Base-by-base conservation (phyloP, 2,888 invertebrate genomes). In the Netelia inedita region DNA sequence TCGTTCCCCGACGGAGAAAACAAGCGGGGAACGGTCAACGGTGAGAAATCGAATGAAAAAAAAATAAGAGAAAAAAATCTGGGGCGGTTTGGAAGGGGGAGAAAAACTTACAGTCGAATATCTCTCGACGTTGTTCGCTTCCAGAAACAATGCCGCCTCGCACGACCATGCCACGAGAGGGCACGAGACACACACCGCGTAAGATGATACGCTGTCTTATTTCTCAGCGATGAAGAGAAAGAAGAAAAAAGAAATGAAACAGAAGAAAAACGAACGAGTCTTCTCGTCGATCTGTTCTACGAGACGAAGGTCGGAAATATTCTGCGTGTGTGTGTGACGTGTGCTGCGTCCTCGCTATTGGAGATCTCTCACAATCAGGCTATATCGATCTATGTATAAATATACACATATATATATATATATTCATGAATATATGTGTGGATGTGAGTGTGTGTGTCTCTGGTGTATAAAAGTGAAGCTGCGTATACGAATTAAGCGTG, bases 181-280 rank as follows among this genome's bases (percentile, higher is more conserved):
- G 78, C 81, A 81, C 81, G 82, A 82, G 68, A 79, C 69, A 79
- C 41, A 43, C 57, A 11, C 16, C 53, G 19, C 81, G 85, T 85
- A 85, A 85, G 73, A 79, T 69, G 85, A 85, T 85, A 85, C 81
- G 73, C 59, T 81, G 71, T 81, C 85, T 65, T 82, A 79, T 79
- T 75, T 83, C 83, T 79, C 66, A 65, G 71, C 78, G 65, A 46
- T 57, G 65, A 61, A 79, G 53, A 43, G 59, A 35, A 69, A 55
- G 9, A 16, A 53, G 41, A 41, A 73, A 35, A 6, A 35, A 35
- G 35, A 35, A 8, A 35, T 6, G 6, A 6, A 35, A 35, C 35
- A 35, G 35, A 35, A 43, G 57, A 72, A 43, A 73, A 43, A 28
- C 28, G n/a, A 28, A 19, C 2, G 61, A 74, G 28, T 74, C 43